Percentiles rank a stretch among this genome's conserved stretches.
phyloP scores from a whole-genome alignment of 2,797 vertebrate species.

The Oophaga sylvatica region DNA sequence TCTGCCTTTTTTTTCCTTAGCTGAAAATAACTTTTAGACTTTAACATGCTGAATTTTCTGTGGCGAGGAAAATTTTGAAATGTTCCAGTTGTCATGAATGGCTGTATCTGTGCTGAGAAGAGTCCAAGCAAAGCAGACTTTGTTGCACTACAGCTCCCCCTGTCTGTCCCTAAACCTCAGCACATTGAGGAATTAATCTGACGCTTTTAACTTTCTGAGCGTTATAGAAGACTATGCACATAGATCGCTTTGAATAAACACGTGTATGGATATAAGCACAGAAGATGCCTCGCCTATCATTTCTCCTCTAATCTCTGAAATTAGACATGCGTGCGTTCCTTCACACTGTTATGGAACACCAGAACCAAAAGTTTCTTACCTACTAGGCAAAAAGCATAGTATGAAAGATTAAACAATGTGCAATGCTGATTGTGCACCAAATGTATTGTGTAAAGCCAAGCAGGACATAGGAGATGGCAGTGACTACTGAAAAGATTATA shows the following conservation, averaged over 20 bases:
- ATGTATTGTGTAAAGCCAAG: too few relatives aligned
- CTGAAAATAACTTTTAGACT: conserved; percentile 12
- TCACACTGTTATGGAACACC: too few relatives aligned
- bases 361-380: too few relatives aligned
- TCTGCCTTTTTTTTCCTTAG: neutral
- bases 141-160: neutral
- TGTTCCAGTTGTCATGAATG: conserved; percentile 31
- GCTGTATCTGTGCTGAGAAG: conserved; percentile 19
- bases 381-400: too few relatives aligned
- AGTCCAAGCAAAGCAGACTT: conserved; percentile 13
- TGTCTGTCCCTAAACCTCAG: neutral
- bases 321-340: too few relatives aligned
- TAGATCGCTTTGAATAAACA: neutral
- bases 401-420: too few relatives aligned
- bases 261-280: neutral
- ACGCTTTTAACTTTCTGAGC: neutral
- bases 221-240: neutral
- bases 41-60: neutral
- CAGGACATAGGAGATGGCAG: too few relatives aligned
- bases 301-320: neutral
- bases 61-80: conserved; percentile 21
- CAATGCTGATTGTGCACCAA: too few relatives aligned
- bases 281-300: neutral
- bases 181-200: neutral
- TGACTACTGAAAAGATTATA: too few relatives aligned